Evolutionary conservation across 2,113 vertebrate genomes (phyloP).

Genomic region (Nothobranchius kuhntae): DNA sequence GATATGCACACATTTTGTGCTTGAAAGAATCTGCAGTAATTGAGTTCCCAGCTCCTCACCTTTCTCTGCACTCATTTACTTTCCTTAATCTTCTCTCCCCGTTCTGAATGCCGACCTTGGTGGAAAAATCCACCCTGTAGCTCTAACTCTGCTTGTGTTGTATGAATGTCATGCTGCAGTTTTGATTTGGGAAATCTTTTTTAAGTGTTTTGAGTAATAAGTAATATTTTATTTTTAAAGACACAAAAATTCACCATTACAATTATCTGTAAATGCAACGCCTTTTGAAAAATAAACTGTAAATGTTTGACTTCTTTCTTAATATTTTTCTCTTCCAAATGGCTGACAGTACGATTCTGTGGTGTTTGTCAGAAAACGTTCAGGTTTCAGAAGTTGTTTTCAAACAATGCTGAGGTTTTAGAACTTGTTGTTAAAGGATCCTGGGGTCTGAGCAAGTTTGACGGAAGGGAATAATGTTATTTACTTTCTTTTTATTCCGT

Average conservation of each 20-base stretch:
- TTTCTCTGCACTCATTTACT: conserved; percentile 32
- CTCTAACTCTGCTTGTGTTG: conserved; percentile 9
- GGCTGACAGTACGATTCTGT: too few species aligned
- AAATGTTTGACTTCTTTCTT: neutral
- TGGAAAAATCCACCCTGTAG: conserved; percentile 24
- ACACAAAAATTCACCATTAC: neutral
- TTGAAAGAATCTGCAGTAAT: conserved; percentile 27
- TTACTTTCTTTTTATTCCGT: neutral
- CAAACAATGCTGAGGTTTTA: neutral
- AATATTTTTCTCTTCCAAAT: too few species aligned
- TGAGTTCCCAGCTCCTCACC: conserved; percentile 15
- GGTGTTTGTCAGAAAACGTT: neutral
- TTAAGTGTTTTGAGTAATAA: neutral
- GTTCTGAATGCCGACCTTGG: conserved; percentile 18
- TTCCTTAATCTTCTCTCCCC: conserved; percentile 28
- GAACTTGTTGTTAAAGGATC: neutral
- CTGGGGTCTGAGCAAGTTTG: neutral
- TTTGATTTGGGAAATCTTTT: neutral
- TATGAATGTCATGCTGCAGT: neutral
- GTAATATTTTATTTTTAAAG: neutral
- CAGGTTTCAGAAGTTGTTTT: neutral
- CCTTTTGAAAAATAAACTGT: neutral
- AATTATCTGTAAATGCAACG: neutral
- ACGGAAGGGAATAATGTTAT: conserved; percentile 5
- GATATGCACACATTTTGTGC: conserved; percentile 9